Conservation (phyloP, 1,140 invertebrate species). For the Delia radicum region DNA sequence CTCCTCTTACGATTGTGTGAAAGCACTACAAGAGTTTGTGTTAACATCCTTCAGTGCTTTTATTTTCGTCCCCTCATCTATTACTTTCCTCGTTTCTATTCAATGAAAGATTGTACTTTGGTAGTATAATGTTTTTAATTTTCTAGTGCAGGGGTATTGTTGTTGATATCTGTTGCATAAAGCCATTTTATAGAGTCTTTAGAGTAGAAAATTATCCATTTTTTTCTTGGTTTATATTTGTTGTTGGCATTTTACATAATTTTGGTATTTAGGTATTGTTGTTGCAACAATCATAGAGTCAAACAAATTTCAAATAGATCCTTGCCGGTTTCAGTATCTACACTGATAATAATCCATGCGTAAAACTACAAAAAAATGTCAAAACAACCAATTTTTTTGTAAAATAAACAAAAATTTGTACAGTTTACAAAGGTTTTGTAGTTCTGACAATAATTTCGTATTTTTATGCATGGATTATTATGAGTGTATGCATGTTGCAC, state of each 20-base stretch:
- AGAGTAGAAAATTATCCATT: conserved; percentile 15
- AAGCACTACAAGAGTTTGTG: background rate
- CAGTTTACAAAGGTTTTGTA: background rate
- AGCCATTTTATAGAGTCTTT: conserved; percentile 2
- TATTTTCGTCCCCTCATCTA: too few species aligned
- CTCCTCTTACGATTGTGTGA: background rate
- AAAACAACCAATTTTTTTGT: too few species aligned
- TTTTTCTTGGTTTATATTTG: background rate
- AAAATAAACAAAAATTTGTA: too few species aligned
- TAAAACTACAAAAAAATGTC: too few species aligned
- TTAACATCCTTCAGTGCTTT: background rate
- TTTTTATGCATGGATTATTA: background rate
- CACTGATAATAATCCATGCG: too few species aligned
- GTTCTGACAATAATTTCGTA: too few species aligned
- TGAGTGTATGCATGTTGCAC: background rate
- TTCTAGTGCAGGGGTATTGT: background rate
- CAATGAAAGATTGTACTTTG: background rate
- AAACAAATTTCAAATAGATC: too few species aligned
- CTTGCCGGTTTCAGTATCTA: too few species aligned
- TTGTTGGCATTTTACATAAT: background rate
- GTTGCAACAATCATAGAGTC: background rate
- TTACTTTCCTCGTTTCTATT: background rate
- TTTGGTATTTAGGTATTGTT: background rate
- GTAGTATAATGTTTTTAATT: conserved; percentile 3
- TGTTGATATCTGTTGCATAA: conserved; percentile 4